phyloP scores from a whole-genome alignment of 2,113 vertebrate species.

The Capricornis sumatraensis region DNA sequence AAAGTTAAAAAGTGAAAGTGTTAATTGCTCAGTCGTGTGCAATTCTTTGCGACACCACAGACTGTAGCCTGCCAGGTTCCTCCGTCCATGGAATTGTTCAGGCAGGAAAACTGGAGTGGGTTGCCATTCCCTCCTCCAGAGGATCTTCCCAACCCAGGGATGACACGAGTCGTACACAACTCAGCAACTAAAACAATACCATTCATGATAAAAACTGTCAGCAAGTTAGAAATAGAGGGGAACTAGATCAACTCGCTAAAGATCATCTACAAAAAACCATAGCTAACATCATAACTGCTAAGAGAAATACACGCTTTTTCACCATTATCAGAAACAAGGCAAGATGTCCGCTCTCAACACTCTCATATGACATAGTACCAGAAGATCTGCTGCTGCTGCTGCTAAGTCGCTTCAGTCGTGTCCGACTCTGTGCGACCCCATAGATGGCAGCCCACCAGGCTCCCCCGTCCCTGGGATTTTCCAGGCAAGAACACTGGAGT shows the following conservation, averaged over 20 bases:
- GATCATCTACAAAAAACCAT: not conserved
- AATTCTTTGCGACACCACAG: not conserved
- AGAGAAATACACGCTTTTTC: not conserved
- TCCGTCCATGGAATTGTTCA: not conserved
- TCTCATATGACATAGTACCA: not conserved
- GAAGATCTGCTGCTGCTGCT: not conserved
- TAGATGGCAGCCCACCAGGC: too few species aligned
- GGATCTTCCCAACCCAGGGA: not conserved
- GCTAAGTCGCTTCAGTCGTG: too few species aligned
- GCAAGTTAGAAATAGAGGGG: not conserved
- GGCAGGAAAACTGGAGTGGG: not conserved
- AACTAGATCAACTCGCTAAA: not conserved
- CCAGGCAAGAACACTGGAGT: too few species aligned
- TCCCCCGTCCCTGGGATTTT: too few species aligned
- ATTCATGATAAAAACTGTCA: not conserved
- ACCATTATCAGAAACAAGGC: not conserved
- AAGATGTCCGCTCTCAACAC: not conserved
- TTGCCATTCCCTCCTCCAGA: not conserved
- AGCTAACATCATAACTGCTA: not conserved
- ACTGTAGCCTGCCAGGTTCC: not conserved
- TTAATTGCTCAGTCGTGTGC: not conserved
- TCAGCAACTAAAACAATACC: not conserved
- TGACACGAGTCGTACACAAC: not conserved
- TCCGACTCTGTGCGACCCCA: too few species aligned
- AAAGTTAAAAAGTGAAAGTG: not conserved